Evolutionary conservation across 2,797 vertebrate genomes (phyloP).

Genomic region (Urocyon cinereoargenteus): DNA sequence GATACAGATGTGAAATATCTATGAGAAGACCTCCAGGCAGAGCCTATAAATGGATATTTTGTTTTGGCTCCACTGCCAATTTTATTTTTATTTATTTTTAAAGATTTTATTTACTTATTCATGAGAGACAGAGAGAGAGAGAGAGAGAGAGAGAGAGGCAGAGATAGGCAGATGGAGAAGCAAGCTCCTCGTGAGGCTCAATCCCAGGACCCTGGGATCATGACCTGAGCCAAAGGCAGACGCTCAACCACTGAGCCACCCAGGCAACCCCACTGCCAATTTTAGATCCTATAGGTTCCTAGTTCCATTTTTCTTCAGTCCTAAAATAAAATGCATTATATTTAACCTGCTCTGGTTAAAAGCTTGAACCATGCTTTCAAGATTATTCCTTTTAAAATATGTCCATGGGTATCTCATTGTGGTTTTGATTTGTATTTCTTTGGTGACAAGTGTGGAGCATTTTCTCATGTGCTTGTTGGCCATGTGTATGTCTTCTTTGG

Average conservation of each 20-base stretch:
- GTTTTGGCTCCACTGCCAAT: neutral
- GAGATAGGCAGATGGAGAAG: too few species aligned
- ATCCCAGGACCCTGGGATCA: too few species aligned
- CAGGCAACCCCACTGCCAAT: neutral
- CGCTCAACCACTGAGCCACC: too few species aligned
- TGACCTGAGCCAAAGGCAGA: too few species aligned
- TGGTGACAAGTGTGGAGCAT: too few species aligned
- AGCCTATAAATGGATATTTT: neutral
- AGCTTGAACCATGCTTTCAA: neutral
- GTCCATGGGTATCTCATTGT: neutral
- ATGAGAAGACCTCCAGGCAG: neutral
- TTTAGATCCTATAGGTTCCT: neutral
- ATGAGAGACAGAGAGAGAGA: too few species aligned
- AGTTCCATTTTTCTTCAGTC: neutral
- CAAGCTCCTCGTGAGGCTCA: too few species aligned
- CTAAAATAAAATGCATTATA: neutral
- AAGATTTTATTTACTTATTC: too few species aligned
- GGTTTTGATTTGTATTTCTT: too few species aligned
- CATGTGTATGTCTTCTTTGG: too few species aligned
- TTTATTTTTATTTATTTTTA: neutral
- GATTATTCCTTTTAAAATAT: constrained; percentile 12
- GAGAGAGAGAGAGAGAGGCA: too few species aligned
- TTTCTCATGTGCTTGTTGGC: too few species aligned
- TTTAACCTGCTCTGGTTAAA: neutral
- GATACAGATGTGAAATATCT: neutral